Conservation (phyloP, 2,888 invertebrate genomes). For the Napeogenes sylphis region DNA sequence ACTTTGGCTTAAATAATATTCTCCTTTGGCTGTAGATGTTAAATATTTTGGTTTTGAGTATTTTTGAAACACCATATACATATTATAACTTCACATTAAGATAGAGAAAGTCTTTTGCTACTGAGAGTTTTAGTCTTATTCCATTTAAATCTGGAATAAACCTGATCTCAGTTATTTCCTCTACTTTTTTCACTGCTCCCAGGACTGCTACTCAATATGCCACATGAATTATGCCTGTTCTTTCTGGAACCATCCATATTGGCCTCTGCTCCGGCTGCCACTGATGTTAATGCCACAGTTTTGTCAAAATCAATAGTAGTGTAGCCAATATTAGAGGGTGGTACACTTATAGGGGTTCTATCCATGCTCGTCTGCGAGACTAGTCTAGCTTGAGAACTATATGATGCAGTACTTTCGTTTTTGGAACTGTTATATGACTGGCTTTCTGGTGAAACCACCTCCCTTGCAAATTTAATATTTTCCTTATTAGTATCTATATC, state of each 20-base stretch:
- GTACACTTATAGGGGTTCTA: conserved; percentile 61
- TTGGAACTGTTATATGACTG: conserved; percentile 54
- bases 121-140: conserved; percentile 7
- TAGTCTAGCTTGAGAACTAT: conserved; percentile 51
- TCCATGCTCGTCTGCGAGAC: conserved; percentile 61
- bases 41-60: conserved; percentile 15
- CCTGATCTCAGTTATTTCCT: conserved; percentile 26
- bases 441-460: conserved; percentile 53
- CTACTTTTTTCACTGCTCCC: conserved; percentile 49
- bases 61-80: not conserved
- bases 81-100: conserved; percentile 5
- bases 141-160: conserved; percentile 32
- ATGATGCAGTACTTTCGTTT: conserved; percentile 54
- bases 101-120: conserved; percentile 10
- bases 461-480: conserved; percentile 42
- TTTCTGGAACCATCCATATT: conserved; percentile 86
- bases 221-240: conserved; percentile 89
- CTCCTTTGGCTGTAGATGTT: conserved; percentile 12
- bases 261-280: conserved; percentile 82
- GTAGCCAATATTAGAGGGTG: conserved; percentile 84
- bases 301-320: conserved; percentile 96
- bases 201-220: conserved; percentile 72
- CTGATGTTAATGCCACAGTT: conserved; percentile 92
- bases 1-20: conserved; percentile 12
- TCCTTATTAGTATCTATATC: conserved; percentile 82